Conservation (phyloP, 2,797 vertebrate genomes). For the Pangasius krempfi region DNA sequence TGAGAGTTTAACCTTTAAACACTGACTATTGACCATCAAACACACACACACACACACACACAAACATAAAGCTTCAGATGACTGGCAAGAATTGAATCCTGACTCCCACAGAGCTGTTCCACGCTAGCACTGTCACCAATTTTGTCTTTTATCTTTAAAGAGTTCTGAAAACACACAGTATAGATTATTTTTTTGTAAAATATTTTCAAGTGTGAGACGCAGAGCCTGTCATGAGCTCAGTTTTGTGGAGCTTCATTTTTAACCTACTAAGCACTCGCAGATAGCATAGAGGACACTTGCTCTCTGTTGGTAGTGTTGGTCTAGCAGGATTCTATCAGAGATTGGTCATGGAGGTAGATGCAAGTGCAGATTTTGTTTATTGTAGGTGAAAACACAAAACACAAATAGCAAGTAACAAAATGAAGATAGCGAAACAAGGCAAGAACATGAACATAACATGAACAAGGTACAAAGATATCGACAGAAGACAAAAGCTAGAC, state of each 20-base stretch:
- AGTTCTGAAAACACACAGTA: slow-evolving; percentile 3
- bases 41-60: background rate
- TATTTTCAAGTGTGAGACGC: background rate
- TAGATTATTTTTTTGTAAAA: background rate
- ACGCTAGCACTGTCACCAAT: background rate
- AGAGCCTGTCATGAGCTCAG: background rate
- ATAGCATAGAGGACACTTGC: background rate
- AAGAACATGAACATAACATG: too few species aligned
- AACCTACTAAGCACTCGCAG: background rate
- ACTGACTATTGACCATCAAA: background rate
- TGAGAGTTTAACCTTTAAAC: slow-evolving; percentile 31
- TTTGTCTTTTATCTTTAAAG: background rate
- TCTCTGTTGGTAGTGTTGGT: background rate
- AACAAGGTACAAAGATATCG: too few species aligned
- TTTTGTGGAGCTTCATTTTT: slow-evolving; percentile 5
- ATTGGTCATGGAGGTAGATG: too few species aligned
- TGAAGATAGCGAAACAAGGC: too few species aligned
- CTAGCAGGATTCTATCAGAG: too few species aligned
- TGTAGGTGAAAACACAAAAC: too few species aligned
- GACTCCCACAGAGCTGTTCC: background rate
- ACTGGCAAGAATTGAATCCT: background rate
- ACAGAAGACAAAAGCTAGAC: too few species aligned
- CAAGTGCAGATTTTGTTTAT: too few species aligned
- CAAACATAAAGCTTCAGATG: background rate
- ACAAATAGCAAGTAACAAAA: too few species aligned